phyloP scores from a whole-genome alignment of 2,888 invertebrate species.

The Yponomeuta sedellus region DNA sequence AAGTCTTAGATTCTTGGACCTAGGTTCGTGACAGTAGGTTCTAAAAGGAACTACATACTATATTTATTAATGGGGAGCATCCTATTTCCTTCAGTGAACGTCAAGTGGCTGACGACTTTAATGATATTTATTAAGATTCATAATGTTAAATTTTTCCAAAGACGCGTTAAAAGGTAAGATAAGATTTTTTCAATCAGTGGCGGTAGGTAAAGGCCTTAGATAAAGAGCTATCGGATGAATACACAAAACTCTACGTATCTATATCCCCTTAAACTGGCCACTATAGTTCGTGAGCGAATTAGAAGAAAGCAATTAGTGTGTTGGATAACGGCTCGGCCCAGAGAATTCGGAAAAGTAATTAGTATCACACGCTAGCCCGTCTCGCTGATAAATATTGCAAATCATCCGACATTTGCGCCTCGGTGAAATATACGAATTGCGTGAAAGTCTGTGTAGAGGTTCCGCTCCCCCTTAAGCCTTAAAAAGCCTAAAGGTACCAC shows the following conservation, averaged over 20 bases:
- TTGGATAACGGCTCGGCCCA: slow-evolving; percentile 32
- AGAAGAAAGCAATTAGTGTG: slow-evolving; percentile 21
- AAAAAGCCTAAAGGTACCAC: no score
- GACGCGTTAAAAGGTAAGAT: background rate
- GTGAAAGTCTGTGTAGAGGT: no score
- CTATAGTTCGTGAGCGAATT: background rate
- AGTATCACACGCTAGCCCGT: slow-evolving; percentile 33
- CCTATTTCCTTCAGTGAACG: no score
- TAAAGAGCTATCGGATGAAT: background rate
- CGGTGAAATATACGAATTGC: background rate
- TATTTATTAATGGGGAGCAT: no score
- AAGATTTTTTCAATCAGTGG: no score
- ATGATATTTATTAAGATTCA: no score
- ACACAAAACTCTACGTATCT: background rate
- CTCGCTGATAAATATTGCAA: slow-evolving; percentile 48
- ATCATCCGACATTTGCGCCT: slow-evolving; percentile 27
- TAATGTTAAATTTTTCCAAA: no score
- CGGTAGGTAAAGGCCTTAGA: background rate
- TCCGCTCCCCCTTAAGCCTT: no score
- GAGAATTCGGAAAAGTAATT: slow-evolving; percentile 44
- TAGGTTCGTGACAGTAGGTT: no score
- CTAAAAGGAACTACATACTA: no score
- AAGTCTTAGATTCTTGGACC: no score
- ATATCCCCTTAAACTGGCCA: background rate
- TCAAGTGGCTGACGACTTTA: no score